A percentile compares a stretch with the other conserved stretches of the same genome.
Conservation (phyloP, 1,140 invertebrate species). For the Cherax destructor region DNA sequence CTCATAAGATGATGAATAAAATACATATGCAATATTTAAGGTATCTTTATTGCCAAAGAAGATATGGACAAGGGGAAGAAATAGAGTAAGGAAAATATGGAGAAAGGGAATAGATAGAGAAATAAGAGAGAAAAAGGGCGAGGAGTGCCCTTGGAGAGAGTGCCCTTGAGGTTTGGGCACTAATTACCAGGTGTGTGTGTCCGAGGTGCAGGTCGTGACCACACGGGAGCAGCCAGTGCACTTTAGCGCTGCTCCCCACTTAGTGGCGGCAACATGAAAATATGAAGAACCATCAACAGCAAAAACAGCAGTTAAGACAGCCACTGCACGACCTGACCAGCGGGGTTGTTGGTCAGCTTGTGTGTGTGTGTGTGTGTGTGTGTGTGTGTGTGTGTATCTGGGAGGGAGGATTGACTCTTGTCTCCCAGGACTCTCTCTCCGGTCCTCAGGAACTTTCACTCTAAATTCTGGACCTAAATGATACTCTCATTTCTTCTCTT, state of each 20-base stretch:
- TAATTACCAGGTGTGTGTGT: conserved; percentile 34
- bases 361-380: not conserved
- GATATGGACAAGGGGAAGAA: not conserved
- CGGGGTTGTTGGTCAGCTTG: not conserved
- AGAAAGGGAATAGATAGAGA: no score
- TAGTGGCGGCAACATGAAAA: conserved; percentile 54
- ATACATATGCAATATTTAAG: no score
- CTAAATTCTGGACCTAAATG: no score
- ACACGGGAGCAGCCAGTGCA: conserved; percentile 40
- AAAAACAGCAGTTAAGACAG: conserved; percentile 25
- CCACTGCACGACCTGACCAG: conserved; percentile 3
- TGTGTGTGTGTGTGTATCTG: no score
- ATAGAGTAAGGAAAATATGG: no score
- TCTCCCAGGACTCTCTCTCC: no score
- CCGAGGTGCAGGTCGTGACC: conserved; percentile 35
- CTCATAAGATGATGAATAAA: no score
- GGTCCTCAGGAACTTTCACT: no score
- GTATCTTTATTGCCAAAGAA: no score
- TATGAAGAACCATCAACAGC: conserved; percentile 41
- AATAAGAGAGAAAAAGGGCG: no score
- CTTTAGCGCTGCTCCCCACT: conserved; percentile 40
- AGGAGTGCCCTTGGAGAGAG: not conserved
- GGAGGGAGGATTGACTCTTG: no score
- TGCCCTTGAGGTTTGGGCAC: conserved; percentile 17
- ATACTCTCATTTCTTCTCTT: no score